Conservation (phyloP, 2,113 vertebrate species). For the Vidua chalybeata region DNA sequence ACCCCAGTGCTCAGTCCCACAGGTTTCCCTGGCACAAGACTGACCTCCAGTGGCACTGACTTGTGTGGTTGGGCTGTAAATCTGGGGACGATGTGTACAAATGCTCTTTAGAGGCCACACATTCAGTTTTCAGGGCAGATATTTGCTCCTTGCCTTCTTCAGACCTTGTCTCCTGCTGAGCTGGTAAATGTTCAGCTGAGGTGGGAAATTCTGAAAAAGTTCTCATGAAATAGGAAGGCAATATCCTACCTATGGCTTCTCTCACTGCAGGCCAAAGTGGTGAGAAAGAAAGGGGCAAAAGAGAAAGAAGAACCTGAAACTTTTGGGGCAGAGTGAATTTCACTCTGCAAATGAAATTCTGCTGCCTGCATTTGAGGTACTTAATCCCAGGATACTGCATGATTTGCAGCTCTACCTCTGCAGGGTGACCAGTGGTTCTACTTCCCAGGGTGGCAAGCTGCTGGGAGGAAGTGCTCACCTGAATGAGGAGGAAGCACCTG, state of each 20-base stretch:
- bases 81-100: too few species aligned
- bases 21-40: slow-evolving; percentile 37
- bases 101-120: background rate
- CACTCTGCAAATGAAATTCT: background rate
- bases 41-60: slow-evolving; percentile 61
- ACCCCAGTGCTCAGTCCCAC: background rate
- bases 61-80: background rate
- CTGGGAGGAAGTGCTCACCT: background rate
- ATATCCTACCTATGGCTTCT: too few species aligned
- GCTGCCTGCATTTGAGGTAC: fast-evolving
- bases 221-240: background rate
- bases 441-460: background rate
- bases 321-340: background rate
- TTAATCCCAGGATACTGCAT: too few species aligned
- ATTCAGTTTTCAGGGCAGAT: background rate
- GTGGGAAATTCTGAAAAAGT: background rate
- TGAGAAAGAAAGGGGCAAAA: background rate
- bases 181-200: background rate
- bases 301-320: background rate
- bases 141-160: background rate
- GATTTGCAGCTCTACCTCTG: background rate
- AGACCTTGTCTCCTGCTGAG: background rate
- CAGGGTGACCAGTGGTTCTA: background rate
- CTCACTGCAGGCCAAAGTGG: background rate
- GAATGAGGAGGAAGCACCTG: background rate